Evolutionary conservation across 2,113 vertebrate genomes (phyloP), one percentile per base, ranked within the genome.

Genomic region (Paralichthys olivaceus): DNA sequence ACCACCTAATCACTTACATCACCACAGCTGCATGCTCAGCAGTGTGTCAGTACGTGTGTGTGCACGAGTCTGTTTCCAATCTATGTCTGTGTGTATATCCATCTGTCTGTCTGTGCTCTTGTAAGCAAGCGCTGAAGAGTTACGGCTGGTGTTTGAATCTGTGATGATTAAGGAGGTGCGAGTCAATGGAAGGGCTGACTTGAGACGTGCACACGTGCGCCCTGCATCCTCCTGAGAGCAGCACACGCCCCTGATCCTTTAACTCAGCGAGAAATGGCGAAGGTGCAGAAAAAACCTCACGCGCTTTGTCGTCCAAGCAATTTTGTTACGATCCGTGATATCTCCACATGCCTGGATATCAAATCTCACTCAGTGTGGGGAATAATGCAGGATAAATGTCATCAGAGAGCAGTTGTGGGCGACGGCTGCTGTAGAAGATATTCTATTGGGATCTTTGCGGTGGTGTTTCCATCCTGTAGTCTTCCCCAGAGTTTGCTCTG

Each of bases 1-100:
- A 87, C 88, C 90, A 78, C 85, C 86, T 92, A 86, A 94, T 92
- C 84, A 81, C 91, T 94, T 90, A 93, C 93, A 93, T 95, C 93
- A 94, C 79, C 88, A 59, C 93, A 94, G 92, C 94, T 94, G 92
- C 87, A 77, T 65, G 91, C 87, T 93, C 87, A 88, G 85, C 80
- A 88, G 65, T 82, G 88, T 84, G 80, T 40, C 64, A 28, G 58
- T 72, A 68, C 34, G 58, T 80, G 71, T 47, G 37, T 53, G 70
- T 65, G 65, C 51, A 32, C 43, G 34, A 53, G 78, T 90, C 83
- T 88, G 79, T 83, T 85, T 86, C 74, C 64, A 89, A 87, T 90
- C 80, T 83, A n/a, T 62, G 79, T 74, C 72, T 32, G 73, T 55
- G 64, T 80, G 83, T 55, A 63, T 77, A 77, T 81, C 79, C 85